Percentiles rank a stretch among this genome's conserved stretches.
phyloP scores from a whole-genome alignment of 2,113 vertebrate genomes.

The Aegotheles bennettii region DNA sequence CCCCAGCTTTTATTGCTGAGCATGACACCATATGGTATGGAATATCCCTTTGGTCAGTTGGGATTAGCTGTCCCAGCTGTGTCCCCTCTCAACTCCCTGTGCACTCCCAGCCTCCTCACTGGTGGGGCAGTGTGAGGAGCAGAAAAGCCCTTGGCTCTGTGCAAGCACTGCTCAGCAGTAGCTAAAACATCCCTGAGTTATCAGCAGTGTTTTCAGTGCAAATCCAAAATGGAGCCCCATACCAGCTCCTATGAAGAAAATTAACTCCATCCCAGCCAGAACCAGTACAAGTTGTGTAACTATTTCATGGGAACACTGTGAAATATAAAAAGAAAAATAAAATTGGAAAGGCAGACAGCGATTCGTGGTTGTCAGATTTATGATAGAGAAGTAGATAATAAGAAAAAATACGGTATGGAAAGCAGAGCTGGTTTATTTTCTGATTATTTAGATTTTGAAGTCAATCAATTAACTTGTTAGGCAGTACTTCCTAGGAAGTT shows the following conservation, averaged over 20 bases:
- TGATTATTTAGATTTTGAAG: not conserved
- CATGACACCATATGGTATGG: fast-evolving
- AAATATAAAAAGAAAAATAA: not conserved
- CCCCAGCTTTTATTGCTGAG: not conserved
- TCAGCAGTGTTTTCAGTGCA: not conserved
- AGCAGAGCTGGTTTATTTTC: not conserved
- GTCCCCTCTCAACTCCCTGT: not conserved
- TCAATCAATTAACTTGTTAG: not conserved
- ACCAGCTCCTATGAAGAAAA: not conserved
- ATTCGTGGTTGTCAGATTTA: not conserved
- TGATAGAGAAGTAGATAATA: not conserved
- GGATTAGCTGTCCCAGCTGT: not conserved
- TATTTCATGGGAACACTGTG: not conserved
- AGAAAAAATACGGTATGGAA: not conserved
- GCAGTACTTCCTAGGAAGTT: not conserved
- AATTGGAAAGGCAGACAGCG: not conserved
- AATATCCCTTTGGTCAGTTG: not conserved
- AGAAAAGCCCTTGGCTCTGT: not conserved
- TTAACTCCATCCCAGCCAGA: not conserved
- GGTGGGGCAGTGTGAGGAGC: not conserved
- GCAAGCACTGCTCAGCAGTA: not conserved
- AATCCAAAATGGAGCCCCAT: not conserved
- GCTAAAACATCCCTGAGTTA: fast-evolving
- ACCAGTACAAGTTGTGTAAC: not conserved
- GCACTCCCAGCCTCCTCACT: fast-evolving